These are phyloP conservation scores for Apodemus sylvaticus DNA, from an alignment of 2,113 vertebrate species.

Conservation along the genomic window DNA sequence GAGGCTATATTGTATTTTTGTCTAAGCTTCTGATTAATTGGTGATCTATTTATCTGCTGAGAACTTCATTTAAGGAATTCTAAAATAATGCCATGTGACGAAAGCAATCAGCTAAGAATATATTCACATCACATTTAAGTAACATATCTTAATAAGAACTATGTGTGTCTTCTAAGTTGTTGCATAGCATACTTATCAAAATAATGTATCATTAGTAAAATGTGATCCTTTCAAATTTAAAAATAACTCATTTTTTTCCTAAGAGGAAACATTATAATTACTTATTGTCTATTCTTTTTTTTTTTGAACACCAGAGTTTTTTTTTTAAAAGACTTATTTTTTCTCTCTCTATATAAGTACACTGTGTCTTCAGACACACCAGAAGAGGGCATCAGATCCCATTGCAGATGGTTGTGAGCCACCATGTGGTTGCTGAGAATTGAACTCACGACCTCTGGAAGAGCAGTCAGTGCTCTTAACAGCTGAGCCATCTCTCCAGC, in stretches of 20 bases:
- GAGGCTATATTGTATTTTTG: neutral
- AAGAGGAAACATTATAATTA: slow-evolving; percentile 15
- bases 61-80: slow-evolving; percentile 39
- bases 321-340: too few relatives aligned
- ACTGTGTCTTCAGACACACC: too few relatives aligned
- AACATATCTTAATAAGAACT: neutral
- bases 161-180: neutral
- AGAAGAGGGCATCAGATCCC: too few relatives aligned
- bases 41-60: slow-evolving; percentile 34
- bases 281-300: neutral
- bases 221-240: slow-evolving; percentile 42
- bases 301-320: too few relatives aligned
- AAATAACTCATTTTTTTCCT: slow-evolving; percentile 29
- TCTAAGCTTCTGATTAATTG: slow-evolving; percentile 21
- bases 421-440: too few relatives aligned
- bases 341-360: too few relatives aligned
- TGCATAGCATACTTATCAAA: slow-evolving; percentile 15
- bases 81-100: slow-evolving; percentile 17
- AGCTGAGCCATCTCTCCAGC: too few relatives aligned
- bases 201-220: slow-evolving; percentile 46
- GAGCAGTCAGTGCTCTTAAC: too few relatives aligned
- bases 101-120: slow-evolving; percentile 40
- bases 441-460: too few relatives aligned
- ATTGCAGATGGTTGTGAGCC: too few relatives aligned
- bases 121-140: slow-evolving; percentile 4